Conservation (phyloP, 2,797 vertebrate genomes). For the Pyrocephalus nanus region DNA sequence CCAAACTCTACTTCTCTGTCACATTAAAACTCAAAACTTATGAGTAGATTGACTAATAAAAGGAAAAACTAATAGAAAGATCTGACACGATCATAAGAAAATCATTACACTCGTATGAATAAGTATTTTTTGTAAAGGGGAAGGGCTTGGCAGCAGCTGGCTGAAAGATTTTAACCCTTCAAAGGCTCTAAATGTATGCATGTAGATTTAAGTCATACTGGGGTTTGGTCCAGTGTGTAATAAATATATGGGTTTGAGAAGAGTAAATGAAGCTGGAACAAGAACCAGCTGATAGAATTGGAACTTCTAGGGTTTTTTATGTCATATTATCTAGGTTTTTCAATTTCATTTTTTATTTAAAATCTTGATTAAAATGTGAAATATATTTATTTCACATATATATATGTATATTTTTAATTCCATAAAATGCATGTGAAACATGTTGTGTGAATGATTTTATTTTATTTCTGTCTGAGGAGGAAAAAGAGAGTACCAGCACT, state of each 20-base stretch:
- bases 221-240: background rate
- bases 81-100: background rate
- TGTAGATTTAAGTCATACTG: background rate
- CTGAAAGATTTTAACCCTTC: background rate
- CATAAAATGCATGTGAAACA: background rate
- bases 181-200: background rate
- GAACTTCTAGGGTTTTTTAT: background rate
- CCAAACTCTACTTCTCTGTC: background rate
- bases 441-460: fast-evolving
- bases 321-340: background rate
- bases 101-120: background rate
- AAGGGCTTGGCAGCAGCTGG: background rate
- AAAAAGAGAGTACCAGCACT: background rate
- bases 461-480: background rate
- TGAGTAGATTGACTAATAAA: background rate
- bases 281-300: background rate
- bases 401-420: background rate
- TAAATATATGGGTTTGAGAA: background rate
- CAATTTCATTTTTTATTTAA: background rate
- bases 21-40: background rate
- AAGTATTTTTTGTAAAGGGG: background rate
- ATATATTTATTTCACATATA: background rate
- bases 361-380: background rate
- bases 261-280: background rate
- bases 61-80: background rate